A percentile compares a stretch with the other conserved stretches of the same genome.
Evolutionary conservation across 1,140 invertebrate species (phyloP).

Genomic region (Drosophila mauritiana): DNA sequence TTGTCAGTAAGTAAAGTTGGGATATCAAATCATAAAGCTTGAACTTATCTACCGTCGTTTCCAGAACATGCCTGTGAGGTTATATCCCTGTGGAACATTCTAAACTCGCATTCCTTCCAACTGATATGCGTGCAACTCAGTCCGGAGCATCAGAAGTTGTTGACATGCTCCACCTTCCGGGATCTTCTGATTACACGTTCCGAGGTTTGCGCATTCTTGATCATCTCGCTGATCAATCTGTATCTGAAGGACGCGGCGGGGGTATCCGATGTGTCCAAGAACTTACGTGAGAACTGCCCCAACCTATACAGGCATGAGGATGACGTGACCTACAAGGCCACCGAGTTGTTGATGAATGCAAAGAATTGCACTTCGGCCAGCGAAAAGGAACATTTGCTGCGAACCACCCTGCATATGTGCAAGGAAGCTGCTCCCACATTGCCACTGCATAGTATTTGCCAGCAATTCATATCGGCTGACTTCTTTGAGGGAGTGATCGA

Average conservation of each 20-base stretch:
- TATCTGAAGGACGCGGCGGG: conserved; percentile 98
- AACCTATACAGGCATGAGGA: conserved; percentile 97
- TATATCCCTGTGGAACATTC: conserved; percentile 96
- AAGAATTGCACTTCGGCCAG: conserved; percentile 88
- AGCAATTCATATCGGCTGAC: conserved; percentile 88
- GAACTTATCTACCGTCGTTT: neutral
- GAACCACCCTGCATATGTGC: conserved; percentile 93
- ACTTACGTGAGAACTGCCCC: conserved; percentile 96
- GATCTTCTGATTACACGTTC: conserved; percentile 94
- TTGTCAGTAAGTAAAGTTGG: conserved; percentile 86
- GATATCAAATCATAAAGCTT: neutral
- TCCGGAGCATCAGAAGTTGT: conserved; percentile 86
- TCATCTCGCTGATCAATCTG: conserved; percentile 91
- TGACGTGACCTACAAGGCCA: conserved; percentile 96
- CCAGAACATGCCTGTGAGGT: conserved; percentile 93
- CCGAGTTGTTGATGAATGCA: conserved; percentile 93
- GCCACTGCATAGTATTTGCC: conserved; percentile 80
- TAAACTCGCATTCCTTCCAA: conserved; percentile 97
- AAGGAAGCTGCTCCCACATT: conserved; percentile 86
- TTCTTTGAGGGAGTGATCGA: conserved; percentile 96
- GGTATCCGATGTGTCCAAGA: conserved; percentile 94
- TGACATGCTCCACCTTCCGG: conserved; percentile 88
- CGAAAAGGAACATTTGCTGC: conserved; percentile 90
- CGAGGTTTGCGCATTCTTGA: conserved; percentile 91
- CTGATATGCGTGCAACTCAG: conserved; percentile 89